Evolutionary conservation across 1,140 invertebrate genomes (phyloP).

Genomic region (Ephestia elutella): DNA sequence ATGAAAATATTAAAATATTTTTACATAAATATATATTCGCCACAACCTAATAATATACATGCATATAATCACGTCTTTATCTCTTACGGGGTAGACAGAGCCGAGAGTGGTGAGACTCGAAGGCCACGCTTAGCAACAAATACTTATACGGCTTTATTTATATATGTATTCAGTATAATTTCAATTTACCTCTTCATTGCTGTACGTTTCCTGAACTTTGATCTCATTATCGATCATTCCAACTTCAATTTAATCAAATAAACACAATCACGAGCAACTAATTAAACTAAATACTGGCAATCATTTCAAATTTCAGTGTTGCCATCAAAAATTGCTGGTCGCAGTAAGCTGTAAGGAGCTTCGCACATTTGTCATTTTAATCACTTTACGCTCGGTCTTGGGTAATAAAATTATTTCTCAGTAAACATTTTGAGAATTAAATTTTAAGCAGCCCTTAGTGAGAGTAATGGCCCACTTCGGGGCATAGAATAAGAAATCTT

Average conservation of each 20-base stretch:
- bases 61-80: too few relatives aligned
- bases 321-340: background rate
- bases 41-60: too few relatives aligned
- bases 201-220: too few relatives aligned
- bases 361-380: constrained; percentile 38
- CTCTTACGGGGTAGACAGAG: too few relatives aligned
- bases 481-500: background rate
- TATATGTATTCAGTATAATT: too few relatives aligned
- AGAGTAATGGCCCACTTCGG: constrained; percentile 6
- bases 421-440: constrained; percentile 46
- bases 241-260: background rate
- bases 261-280: background rate
- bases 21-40: too few relatives aligned
- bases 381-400: constrained; percentile 29
- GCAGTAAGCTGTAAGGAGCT: constrained; percentile 1
- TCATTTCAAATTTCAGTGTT: background rate
- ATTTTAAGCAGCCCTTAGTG: constrained; percentile 29
- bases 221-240: too few relatives aligned
- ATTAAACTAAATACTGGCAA: background rate
- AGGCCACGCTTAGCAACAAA: too few relatives aligned
- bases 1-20: too few relatives aligned
- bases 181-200: too few relatives aligned
- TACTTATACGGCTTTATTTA: too few relatives aligned
- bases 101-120: too few relatives aligned
- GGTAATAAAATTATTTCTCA: constrained; percentile 45